Evolutionary conservation across 2,888 invertebrate genomes (phyloP).

Genomic region (Clitarchus hookeri): DNA sequence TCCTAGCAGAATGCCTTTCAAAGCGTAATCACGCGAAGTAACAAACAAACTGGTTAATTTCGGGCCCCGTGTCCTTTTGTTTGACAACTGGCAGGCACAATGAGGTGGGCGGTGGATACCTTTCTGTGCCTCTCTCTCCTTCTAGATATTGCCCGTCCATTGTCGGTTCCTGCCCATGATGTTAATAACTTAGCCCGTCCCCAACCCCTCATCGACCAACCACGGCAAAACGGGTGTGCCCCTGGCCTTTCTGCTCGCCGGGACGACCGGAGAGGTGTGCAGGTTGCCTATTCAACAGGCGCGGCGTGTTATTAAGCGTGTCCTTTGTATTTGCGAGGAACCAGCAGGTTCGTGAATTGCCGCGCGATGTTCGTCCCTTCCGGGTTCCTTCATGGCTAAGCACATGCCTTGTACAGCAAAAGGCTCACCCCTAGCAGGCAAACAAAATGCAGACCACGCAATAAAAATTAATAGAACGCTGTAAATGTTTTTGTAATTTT

Average conservation of each 20-base stretch:
- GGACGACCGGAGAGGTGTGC: background rate
- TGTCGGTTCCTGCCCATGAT: background rate
- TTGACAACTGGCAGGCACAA: background rate
- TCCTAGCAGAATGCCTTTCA: background rate
- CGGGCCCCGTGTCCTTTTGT: background rate
- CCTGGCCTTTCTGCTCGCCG: background rate
- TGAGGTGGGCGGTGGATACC: background rate
- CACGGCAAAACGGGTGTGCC: background rate
- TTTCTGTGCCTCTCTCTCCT: background rate
- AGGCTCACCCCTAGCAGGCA: too few relatives aligned
- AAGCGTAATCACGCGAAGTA: background rate
- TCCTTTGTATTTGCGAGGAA: background rate
- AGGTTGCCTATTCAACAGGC: background rate
- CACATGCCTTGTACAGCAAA: too few relatives aligned
- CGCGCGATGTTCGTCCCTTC: background rate
- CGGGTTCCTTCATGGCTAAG: background rate
- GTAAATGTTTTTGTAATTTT: too few relatives aligned
- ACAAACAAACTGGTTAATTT: background rate
- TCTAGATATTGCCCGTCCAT: background rate
- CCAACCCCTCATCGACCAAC: background rate
- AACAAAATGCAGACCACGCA: too few relatives aligned
- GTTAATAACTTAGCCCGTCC: background rate
- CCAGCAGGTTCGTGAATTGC: background rate
- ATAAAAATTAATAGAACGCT: too few relatives aligned
- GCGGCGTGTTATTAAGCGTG: background rate